A percentile compares a stretch with the other conserved stretches of the same genome.
Conservation (phyloP, 1,140 invertebrate species). For the Ceratoteleas bidentatus region DNA sequence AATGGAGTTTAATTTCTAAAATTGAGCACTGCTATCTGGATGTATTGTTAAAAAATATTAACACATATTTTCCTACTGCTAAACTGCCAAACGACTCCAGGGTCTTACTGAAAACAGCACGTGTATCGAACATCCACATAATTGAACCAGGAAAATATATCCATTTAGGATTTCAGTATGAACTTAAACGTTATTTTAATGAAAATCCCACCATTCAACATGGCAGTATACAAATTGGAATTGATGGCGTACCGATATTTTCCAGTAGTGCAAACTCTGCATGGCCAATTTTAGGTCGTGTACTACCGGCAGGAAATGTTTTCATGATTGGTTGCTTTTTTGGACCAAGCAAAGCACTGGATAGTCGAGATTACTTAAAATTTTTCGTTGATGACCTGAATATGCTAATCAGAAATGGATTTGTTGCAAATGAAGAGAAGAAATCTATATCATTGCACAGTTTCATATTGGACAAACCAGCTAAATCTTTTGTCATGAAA, state of each 20-base stretch:
- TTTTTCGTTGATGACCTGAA: constrained; percentile 42
- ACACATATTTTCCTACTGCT: not conserved
- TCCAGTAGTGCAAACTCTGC: constrained; percentile 38
- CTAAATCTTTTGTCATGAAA: constrained; percentile 57
- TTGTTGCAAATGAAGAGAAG: not conserved
- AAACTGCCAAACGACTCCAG: constrained; percentile 2
- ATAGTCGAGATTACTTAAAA: constrained; percentile 49
- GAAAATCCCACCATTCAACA: not conserved
- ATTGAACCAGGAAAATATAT: constrained; percentile 45
- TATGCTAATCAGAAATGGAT: constrained; percentile 24
- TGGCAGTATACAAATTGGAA: constrained; percentile 47
- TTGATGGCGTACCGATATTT: constrained; percentile 63
- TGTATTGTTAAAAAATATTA: not conserved
- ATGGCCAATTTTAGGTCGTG: constrained; percentile 61
- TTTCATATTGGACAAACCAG: constrained; percentile 43
- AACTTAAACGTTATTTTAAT: constrained; percentile 25
- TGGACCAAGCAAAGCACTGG: constrained; percentile 48
- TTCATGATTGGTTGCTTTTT: constrained; percentile 59
- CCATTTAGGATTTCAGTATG: constrained; percentile 39
- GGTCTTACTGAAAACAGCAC: constrained; percentile 1
- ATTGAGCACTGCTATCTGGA: constrained; percentile 5
- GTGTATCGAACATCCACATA: constrained; percentile 3
- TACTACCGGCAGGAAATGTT: constrained; percentile 31
- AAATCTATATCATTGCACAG: constrained; percentile 7
- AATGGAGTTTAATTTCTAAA: not conserved